Evolutionary conservation across 2,888 invertebrate genomes (phyloP).

Genomic region (Cryptocephalus moraei): DNA sequence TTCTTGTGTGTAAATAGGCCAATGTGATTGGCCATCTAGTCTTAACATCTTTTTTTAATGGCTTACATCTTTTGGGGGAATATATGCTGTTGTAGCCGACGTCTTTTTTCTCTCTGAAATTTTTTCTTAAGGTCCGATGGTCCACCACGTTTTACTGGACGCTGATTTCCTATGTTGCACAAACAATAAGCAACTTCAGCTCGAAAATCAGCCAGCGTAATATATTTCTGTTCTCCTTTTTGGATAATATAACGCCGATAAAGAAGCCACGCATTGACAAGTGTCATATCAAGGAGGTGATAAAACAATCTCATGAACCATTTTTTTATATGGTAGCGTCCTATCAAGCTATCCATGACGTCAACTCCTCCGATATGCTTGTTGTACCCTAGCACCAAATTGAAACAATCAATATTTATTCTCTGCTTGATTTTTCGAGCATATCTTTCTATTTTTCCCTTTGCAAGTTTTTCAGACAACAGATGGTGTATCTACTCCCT

Average conservation of each 20-base stretch:
- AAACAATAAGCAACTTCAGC: neutral
- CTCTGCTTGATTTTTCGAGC: conserved; percentile 3
- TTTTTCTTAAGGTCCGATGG: too few relatives aligned
- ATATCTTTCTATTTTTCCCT: conserved; percentile 1
- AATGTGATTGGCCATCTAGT: too few relatives aligned
- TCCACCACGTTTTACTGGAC: too few relatives aligned
- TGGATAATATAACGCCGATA: neutral
- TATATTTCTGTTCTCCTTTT: neutral
- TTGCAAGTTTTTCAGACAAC: too few relatives aligned
- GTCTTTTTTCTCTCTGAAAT: too few relatives aligned
- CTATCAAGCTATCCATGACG: conserved; percentile 1
- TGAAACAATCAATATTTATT: conserved; percentile 2
- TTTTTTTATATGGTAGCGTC: conserved; percentile 2
- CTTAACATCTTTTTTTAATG: too few relatives aligned
- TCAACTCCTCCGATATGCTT: neutral
- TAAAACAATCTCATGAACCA: conserved; percentile 2
- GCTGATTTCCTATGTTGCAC: neutral
- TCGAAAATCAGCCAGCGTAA: neutral
- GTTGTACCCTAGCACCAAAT: conserved; percentile 1
- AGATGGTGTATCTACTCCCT: too few relatives aligned
- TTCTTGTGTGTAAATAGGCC: too few relatives aligned
- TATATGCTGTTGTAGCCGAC: too few relatives aligned
- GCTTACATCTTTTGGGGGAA: too few relatives aligned
- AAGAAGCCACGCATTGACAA: neutral
- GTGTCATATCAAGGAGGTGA: neutral